These are phyloP conservation scores for Panagrolaimus sp. DNA, from an alignment of 1,140 invertebrate species.

Conservation along the genomic window DNA sequence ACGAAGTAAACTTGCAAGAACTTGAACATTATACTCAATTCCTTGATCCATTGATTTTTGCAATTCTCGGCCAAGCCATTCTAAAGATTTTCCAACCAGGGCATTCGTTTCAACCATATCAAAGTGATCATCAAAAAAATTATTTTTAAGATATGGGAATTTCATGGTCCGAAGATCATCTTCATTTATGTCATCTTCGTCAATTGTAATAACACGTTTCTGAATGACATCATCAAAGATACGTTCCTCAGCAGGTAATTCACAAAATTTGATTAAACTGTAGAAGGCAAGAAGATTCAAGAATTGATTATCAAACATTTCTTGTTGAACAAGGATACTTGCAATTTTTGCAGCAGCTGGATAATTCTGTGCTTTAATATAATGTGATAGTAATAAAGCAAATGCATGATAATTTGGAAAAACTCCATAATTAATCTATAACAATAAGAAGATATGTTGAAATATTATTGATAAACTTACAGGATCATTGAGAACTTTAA, in stretches of 20 bases:
- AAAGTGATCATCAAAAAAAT: slow-evolving; percentile 79
- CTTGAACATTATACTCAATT: slow-evolving; percentile 6
- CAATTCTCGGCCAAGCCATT: slow-evolving; percentile 56
- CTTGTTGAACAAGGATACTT: slow-evolving; percentile 77
- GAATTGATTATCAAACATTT: slow-evolving; percentile 73
- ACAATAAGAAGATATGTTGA: slow-evolving; percentile 22
- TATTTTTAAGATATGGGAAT: slow-evolving; percentile 74
- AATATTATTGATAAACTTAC: slow-evolving; percentile 34
- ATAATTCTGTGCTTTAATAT: slow-evolving; percentile 69
- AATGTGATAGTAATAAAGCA: slow-evolving; percentile 76
- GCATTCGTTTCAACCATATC: slow-evolving; percentile 69
- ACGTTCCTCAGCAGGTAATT: slow-evolving; percentile 55
- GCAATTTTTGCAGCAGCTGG: slow-evolving; percentile 71
- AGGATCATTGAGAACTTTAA: slow-evolving; percentile 73
- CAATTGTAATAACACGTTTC: slow-evolving; percentile 53
- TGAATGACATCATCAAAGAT: slow-evolving; percentile 28
- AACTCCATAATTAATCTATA: slow-evolving; percentile 74
- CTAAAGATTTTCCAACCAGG: slow-evolving; percentile 74
- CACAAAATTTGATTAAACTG: slow-evolving; percentile 69
- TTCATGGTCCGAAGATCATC: slow-evolving; percentile 56
- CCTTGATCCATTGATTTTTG: background rate
- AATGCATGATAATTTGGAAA: slow-evolving; percentile 75
- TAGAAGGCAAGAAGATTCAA: slow-evolving; percentile 70
- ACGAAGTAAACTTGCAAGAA: background rate
- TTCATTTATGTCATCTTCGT: slow-evolving; percentile 58